Evolutionary conservation across 2,888 invertebrate genomes (phyloP), one percentile per base, ranked within the genome.

Genomic region (Rhaphigaster nebulosa): DNA sequence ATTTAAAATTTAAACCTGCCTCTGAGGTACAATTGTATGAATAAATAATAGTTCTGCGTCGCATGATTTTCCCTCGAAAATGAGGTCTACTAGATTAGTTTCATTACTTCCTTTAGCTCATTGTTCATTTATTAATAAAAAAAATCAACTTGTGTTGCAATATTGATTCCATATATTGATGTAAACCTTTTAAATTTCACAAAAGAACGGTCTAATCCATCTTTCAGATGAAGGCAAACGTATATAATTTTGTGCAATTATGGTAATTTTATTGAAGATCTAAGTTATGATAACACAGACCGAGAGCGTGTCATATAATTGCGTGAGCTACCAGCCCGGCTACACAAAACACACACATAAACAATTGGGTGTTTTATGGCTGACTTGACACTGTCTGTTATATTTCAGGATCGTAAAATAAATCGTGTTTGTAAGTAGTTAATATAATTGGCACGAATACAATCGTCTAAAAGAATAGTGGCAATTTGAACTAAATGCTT

Each of bases 201-300:
- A 45, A 45, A 26, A 84, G 13, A 84, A 41, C 1, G 38, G 18
- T 50, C 84, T 15, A 15, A 84, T 84, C 84, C 41, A 84, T 84
- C 84, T 84, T 84, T 45, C n/a, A 84, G 84, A 8, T 45, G 84
- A 50, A 84, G 45, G 84, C 15, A 41, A 50, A n/a, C 84, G 45
- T 50, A 50, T 84, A 84, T 84, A 84, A 84, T 84, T 84, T 84
- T 45, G 84, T 84, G 84, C 84, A 84, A 84, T 84, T 84, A 84
- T 84, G 84, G 41, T 84, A 84, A 84, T 84, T 84, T 84, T 84
- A 84, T 84, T 50, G 84, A 84, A 26, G 84, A 84, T 84, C 84
- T 84, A 3, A 41, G 18, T 26, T 45, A 50, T 50, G 84, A 84
- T 84, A 84, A 23, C 13, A 41, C 45, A 38, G 41, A 18, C 41